These are phyloP conservation scores for Lagopus muta DNA, from an alignment of 2,113 vertebrate genomes.

Conservation along the genomic window DNA sequence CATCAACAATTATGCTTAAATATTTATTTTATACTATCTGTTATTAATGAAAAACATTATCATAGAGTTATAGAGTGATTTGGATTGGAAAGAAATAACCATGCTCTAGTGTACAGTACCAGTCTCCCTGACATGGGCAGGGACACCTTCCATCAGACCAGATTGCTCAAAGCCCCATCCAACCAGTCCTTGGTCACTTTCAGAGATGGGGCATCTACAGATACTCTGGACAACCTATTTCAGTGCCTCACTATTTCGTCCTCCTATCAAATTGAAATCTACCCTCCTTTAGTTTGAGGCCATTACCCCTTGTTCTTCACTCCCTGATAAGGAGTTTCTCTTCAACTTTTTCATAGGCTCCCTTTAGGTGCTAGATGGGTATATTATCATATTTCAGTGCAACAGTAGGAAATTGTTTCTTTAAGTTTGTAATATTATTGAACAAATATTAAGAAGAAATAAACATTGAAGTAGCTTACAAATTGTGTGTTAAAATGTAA, in stretches of 20 bases:
- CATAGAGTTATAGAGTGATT: background rate
- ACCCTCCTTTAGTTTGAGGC: background rate
- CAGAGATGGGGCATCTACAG: background rate
- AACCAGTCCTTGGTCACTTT: background rate
- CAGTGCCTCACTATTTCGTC: background rate
- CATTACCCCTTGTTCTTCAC: background rate
- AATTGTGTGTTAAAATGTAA: conserved; percentile 70
- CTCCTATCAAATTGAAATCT: background rate
- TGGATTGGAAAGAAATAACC: background rate
- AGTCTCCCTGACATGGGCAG: background rate
- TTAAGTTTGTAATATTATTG: conserved; percentile 46
- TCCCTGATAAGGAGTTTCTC: background rate
- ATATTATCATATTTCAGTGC: background rate
- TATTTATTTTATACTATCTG: background rate
- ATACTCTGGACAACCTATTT: background rate
- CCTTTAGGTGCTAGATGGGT: background rate
- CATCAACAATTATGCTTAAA: background rate
- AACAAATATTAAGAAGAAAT: conserved; percentile 55
- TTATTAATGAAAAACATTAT: background rate
- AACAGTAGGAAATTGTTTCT: conserved; percentile 16
- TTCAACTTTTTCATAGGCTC: background rate
- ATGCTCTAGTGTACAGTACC: background rate
- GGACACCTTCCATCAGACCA: background rate
- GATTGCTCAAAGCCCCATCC: background rate
- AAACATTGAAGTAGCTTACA: conserved; percentile 47